phyloP scores from a whole-genome alignment of 2,113 vertebrate genomes.

The Calyptommatus sinebrachiatus region DNA sequence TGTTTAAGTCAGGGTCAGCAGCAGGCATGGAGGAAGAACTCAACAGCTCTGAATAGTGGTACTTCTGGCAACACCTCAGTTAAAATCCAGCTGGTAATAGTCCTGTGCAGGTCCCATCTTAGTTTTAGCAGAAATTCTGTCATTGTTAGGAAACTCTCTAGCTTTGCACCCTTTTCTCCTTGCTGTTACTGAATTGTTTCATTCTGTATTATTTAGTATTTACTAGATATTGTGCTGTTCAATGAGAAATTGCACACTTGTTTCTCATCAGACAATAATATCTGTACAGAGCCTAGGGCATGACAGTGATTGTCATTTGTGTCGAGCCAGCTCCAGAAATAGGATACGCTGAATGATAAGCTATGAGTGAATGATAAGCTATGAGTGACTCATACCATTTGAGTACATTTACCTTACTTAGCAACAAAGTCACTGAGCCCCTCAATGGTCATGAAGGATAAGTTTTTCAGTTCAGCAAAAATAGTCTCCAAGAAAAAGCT shows the following conservation, averaged over 20 bases:
- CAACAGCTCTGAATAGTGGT: too few species aligned
- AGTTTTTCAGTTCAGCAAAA: too few species aligned
- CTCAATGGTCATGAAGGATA: too few species aligned
- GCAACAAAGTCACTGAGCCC: not conserved
- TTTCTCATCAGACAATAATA: not conserved
- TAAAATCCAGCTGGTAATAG: too few species aligned
- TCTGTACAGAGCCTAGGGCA: constrained; percentile 1
- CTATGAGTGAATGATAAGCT: not conserved
- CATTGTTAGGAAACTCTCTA: not conserved
- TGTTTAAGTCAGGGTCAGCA: too few species aligned
- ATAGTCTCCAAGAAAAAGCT: too few species aligned
- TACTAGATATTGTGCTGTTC: not conserved
- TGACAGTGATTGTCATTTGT: not conserved
- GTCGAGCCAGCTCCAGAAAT: constrained; percentile 11
- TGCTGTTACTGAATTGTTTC: not conserved
- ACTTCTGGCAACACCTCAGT: too few species aligned
- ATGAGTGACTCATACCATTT: constrained; percentile 6
- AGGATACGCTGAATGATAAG: not conserved
- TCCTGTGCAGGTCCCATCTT: too few species aligned
- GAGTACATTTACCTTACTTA: not conserved
- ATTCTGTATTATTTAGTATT: not conserved
- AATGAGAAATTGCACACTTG: constrained; percentile 1
- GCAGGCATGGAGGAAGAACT: too few species aligned
- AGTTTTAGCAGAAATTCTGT: not conserved
- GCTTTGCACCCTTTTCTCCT: not conserved